Base-by-base conservation (phyloP, 2,797 vertebrate species). In the Phylloscopus collybita region DNA sequence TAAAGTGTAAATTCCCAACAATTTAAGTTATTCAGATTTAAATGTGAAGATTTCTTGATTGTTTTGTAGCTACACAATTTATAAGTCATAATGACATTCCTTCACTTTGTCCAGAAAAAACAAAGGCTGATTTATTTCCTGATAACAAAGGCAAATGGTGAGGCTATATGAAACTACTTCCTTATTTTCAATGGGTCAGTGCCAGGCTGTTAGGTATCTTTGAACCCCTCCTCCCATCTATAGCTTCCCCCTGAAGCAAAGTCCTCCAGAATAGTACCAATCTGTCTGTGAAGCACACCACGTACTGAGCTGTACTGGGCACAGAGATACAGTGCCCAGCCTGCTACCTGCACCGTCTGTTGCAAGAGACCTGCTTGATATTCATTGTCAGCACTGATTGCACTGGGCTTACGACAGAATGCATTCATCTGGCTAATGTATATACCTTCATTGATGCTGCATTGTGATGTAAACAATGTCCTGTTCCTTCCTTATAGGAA, bases 81-180 rank as follows among this genome's bases (percentile, higher is more conserved):
- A 98, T 98, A 98, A 97, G 96, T 97, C 97, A 97, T 97, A 97
- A 98, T 97, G 97, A 96, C 97, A 98, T 97, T 96, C 96, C 95
- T 97, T 96, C 96, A 96, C 89, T 96, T 98, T 96, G 93, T 95
- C 96, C 95, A 93, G 97, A 97, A 97, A 97, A 97, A 97, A 98
- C 97, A 98, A 98, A 97, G 92, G 90, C 93, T 98, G 97, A 98
- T 98, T 98, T 97, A 98, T 98, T 96, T 95, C 96, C 96, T 97
- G 97, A 96, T 97, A 98, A 98, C 97, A 97, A 97, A 98, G 97
- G 95, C 96, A 97, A 97, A 97, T 97, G 95, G 91, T 85, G 91
- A 94, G 87, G 92, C 93, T 95, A 94, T 96, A 97, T 82, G 54
- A 97, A 88, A 95, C 93, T 92, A 92, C 94, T 96, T 97, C 96